Evolutionary conservation across 2,888 invertebrate species (phyloP).

Genomic region (Pyrrhosoma nymphula): DNA sequence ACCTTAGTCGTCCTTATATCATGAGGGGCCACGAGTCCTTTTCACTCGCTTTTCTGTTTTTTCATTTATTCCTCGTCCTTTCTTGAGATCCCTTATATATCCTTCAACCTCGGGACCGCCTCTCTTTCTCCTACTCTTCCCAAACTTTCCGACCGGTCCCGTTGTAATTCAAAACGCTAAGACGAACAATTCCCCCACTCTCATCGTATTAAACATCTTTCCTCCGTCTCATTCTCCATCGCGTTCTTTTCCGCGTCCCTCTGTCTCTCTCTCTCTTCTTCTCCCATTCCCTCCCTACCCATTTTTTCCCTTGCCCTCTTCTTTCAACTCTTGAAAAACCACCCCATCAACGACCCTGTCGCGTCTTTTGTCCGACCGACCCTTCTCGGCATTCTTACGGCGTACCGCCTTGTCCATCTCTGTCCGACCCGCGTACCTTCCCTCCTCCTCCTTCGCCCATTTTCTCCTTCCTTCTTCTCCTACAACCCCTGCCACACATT

Average conservation of each 20-base stretch:
- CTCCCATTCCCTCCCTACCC: neutral
- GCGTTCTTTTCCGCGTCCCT: neutral
- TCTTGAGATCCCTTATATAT: neutral
- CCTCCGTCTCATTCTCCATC: neutral
- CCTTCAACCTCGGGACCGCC: neutral
- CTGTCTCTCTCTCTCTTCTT: neutral
- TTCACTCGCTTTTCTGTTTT: neutral
- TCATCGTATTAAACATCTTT: neutral
- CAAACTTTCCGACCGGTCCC: neutral
- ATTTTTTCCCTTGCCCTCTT: neutral
- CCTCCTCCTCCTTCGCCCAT: neutral
- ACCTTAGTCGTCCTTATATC: neutral
- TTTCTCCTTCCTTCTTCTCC: neutral
- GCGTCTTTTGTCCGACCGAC: slow-evolving; percentile 49
- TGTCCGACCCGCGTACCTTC: slow-evolving; percentile 29
- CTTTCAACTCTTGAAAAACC: slow-evolving; percentile 40
- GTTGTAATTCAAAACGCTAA: slow-evolving; percentile 52
- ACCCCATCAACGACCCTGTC: slow-evolving; percentile 32
- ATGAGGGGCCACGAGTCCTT: neutral
- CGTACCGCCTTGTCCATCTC: slow-evolving; percentile 62
- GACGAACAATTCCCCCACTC: slow-evolving; percentile 18
- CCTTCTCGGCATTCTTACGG: slow-evolving; percentile 53
- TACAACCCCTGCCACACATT: neutral
- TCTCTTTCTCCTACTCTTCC: neutral
- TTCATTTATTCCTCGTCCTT: neutral